Evolutionary conservation across 1,140 invertebrate genomes (phyloP), one percentile per base, ranked within the genome.

Genomic region (Globodera ellingtonae): DNA sequence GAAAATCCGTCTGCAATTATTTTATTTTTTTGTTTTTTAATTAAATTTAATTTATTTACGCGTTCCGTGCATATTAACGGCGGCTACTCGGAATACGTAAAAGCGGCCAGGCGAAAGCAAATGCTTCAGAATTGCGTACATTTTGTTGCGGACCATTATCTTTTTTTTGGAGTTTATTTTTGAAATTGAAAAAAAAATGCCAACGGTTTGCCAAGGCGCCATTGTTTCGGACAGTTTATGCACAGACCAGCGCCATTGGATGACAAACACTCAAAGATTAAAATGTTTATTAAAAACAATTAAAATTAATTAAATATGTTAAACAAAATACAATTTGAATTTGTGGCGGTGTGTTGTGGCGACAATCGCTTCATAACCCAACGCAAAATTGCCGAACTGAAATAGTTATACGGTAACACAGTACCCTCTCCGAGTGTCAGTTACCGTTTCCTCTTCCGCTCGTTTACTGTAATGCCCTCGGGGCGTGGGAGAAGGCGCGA

Each of bases 171-270:
- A 69, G 7, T n/a, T 4, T 44, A 66, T 65, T 72, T 83, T 9
- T 35, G 1, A 35, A 35, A 35, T 35, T 35, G n/a, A 24, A 35
- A 35, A 35, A 48, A 86, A 80, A 56, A 87, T 81, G 66, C 79
- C 83, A 10, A 87, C 81, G 4, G 86, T 87, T 78, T 87, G 86
- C 86, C 86, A 87, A 65, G 84, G 87, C 24, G 87, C 86, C 87
- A 87, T 88, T 56, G 76, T 77, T 3, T 67, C 77, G 2, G 74
- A 52, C 35, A 87, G 78, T 47, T 80, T 86, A 9, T 82, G 75
- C 3, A 88, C 78, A 21, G 86, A 84, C 86, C 86, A 87, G 35
- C 86, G 70, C 86, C 86, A 87, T 76, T 87, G 86, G 47, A 87
- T 79, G 18, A 87, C 82, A 70, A 83, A 87, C 13, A 87, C 75